Evolutionary conservation across 2,113 vertebrate species (phyloP), one percentile per base, ranked within the genome.

Genomic region (Tupaia tana): DNA sequence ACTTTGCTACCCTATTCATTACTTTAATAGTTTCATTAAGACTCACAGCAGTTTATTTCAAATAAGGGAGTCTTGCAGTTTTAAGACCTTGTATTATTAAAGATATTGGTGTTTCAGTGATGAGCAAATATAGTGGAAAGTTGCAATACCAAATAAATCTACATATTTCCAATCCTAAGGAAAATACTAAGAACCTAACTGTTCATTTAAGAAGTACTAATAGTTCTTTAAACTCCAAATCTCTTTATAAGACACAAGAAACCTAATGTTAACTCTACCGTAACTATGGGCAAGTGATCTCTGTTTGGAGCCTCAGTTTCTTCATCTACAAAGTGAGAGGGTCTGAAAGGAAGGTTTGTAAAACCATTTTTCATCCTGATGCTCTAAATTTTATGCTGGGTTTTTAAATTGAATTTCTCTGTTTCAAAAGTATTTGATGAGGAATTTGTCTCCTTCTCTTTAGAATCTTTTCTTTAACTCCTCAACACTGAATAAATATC

Each of bases 71-170:
- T 59, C 71, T 77, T 89, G 73, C 10, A 75, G 96, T 94, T 98
- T 97, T 97, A 92, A 97, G 94, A 97, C 88, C 24, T 9, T 90
- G 80, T 25, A 63, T 98, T 97, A 95, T 96, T 97, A 94, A 97
- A 97, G 96, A 96, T 94, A 94, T 61, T 59, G 93, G 90, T 93
- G 80, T 97, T 98, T 78, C 74, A 93, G 93, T 82, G 94, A 97
- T 94, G 93, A 97, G 86, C 86, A 64, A 95, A 96, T 14, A 56
- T 69, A 95, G 94, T 61, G 93, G 56, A 84, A 86, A 94, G 74
- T 70, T 54, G 75, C 97, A 96, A 97, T 96, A 96, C 92, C 90
- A 95, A 97, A 95, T 94, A 78, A 97, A 98, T 96, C 97, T 96
- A 97, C 92, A 92, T 52, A 63, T 52, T 84, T 95, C 22, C 71